Conservation (phyloP, 2,113 vertebrate genomes). For the Brachirus orientalis region DNA sequence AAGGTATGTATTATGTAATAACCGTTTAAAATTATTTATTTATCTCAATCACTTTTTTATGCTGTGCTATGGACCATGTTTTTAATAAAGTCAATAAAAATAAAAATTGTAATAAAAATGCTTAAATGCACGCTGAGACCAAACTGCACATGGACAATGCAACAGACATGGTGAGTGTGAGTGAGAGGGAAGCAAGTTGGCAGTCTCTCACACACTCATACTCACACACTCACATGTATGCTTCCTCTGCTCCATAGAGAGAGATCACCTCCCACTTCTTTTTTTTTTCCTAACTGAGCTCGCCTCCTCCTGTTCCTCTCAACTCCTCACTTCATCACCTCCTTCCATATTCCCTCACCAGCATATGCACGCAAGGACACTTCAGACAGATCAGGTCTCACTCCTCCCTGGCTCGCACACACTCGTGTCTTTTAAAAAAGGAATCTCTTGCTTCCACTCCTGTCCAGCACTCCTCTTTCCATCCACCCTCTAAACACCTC, state of each 20-base stretch:
- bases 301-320: slow-evolving; percentile 53
- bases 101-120: neutral
- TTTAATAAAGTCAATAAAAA: too few relatives aligned
- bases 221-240: slow-evolving; percentile 39
- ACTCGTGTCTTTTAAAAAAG: slow-evolving; percentile 44
- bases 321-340: slow-evolving; percentile 78
- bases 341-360: slow-evolving; percentile 61
- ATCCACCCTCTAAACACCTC: slow-evolving; percentile 39
- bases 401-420: slow-evolving; percentile 47
- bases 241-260: slow-evolving; percentile 60
- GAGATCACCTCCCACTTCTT: slow-evolving; percentile 70
- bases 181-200: slow-evolving; percentile 56
- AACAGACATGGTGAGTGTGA: slow-evolving; percentile 52
- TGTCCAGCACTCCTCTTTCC: slow-evolving; percentile 50
- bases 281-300: slow-evolving; percentile 60
- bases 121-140: slow-evolving; percentile 36
- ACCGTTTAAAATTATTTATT: too few relatives aligned
- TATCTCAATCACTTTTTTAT: too few relatives aligned
- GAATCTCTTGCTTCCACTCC: slow-evolving; percentile 63
- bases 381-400: slow-evolving; percentile 75
- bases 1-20: too few relatives aligned
- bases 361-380: slow-evolving; percentile 49
- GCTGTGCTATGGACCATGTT: too few relatives aligned
- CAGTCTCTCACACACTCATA: slow-evolving; percentile 20
- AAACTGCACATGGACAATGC: slow-evolving; percentile 42